Base-by-base conservation (phyloP, 2,797 vertebrate genomes). In the Threskiornis aethiopicus region DNA sequence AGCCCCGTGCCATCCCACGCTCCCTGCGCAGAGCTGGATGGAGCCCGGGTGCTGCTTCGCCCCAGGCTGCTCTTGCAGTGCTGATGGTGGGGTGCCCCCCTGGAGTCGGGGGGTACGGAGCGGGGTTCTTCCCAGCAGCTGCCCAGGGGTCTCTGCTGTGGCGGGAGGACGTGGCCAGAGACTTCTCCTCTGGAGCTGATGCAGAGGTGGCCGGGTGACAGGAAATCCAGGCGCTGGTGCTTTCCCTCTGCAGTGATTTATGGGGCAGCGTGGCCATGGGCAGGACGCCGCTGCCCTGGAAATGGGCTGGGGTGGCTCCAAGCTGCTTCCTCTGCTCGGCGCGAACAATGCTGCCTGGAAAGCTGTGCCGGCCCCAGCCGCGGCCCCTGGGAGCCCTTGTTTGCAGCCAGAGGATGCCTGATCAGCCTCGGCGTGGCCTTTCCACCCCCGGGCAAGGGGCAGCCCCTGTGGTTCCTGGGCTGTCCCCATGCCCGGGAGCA, bases 271-370 rank as follows among this genome's bases (percentile, higher is more conserved):
- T 1, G 7, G 44, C 84, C 44, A 18, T 4, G 15, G 89, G 52
- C 17, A 6, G 57, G 65, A 72, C 1, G 29, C 64, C 21, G 5
- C 73, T 81, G 85, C 67, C 65, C 85, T 95, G 95, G 87, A 89
- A 92, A 72, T 44, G 51, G 80, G 85, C 72, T 58, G 86, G 87
- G 87, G 57, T 47, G 77, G 86, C 91, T 95, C 89, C 91, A 73
- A 66, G 86, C 86, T 20, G 89, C 84, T 97, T 96, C 96, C 96
- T 91, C 72, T 26, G 76, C 87, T 80, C 11, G 1, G 12, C 2
- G 5, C 4, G 6, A 93, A 97, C 96, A 97, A 91, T 96, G 87
- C 69, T 6, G 87, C 76, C 62, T 39, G 85, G 77, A 94, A 91
- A 80, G 41, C 85, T 13, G 66, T 9, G 46, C n/a, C 2, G 41